Base-by-base conservation (phyloP, 2,888 invertebrate species). In the Lasioglossum malachurum region DNA sequence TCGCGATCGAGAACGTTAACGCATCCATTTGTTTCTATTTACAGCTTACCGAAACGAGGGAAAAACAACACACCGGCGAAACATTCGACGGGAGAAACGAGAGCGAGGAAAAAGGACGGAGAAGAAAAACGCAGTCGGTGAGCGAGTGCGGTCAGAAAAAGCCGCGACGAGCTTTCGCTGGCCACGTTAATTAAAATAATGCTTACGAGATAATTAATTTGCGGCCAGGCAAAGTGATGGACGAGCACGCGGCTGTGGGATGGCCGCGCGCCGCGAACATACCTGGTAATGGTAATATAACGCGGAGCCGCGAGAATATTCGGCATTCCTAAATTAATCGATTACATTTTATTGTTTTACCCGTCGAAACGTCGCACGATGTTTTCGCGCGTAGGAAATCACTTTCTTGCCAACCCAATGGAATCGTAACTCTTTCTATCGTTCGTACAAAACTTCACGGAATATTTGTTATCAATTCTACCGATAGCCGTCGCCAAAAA, bases 191-290 rank as follows among this genome's bases (percentile, higher is more conserved):
- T 92, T 92, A 92, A 91, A 92, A 91, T 92, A 91, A 91, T 91
- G 92, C 89, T 91, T 88, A 87, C 89, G 88, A 85, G 92, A 90
- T 90, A 92, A 92, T 92, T 92, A 91, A 91, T 92, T 91, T 89
- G 90, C 75, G 89, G 91, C 76, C 81, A 80, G 80, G 77, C 80
- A 87, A 92, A 92, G 89, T 91, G 92, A 91, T 88, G 91, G 84
- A 91, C 91, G 92, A 92, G 87, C 88, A n/a, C 75, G 82, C 60
- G 69, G 87, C 76, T 72, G 49, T 74, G 78, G 67, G 35, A 19
- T 35, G 78, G 84, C 72, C 83, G 84, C 69, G 78, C 86, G 89
- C 69, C 71, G 79, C 74, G 79, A 60, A 69, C 76, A 79, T 71
- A 67, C 46, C 57, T 71, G 14, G 64, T 76, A 76, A 78, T 71